Evolutionary conservation across 2,888 invertebrate species (phyloP), one percentile per base, ranked within the genome.

Genomic region (Brenthis hecate): DNA sequence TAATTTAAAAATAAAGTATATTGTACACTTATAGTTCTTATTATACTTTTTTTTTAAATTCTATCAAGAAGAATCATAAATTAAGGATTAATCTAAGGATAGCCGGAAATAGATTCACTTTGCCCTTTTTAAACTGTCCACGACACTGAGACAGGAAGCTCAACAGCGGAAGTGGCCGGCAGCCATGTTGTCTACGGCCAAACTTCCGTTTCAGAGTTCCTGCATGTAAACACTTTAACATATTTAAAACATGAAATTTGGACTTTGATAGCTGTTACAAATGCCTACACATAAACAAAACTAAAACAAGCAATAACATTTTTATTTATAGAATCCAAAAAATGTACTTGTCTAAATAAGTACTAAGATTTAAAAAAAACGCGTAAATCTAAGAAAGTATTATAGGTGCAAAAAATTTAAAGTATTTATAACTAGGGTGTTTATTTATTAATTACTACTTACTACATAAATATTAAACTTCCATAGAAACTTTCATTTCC

Each of bases 101-200:
- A 69, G 51, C 50, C 50, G 53, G 57, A 66, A 71, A 71, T 72
- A 68, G 65, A 70, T 72, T 72, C 65, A 66, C 72, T 70, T 73
- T 54, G 69, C 70, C 73, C 50, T 73, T 74, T 75, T 76, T 76
- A 75, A 74, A 73, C 74, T 73, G 74, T 74, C 72, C 70, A 72
- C 72, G 67, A 72, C 73, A 72, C 72, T 73, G 75, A 75, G 77
- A 71, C 76, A 77, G 80, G 77, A 78, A 77, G 76, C 74, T 74
- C 74, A 66, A 74, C 72, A 70, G 75, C 83, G 87, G 86, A 86
- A 81, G 84, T 82, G 83, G 84, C 85, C 81, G 82, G 83, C 85
- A 82, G 86, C 86, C 87, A 87, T 87, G 86, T 87, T 87, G 88
- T 85, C 84, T 84, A 85, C 82, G 80, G 80, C 78, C 78, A 77